These are phyloP conservation scores for Carpatolechia fugitivella DNA, from an alignment of 2,888 invertebrate genomes.

Conservation along the genomic window DNA sequence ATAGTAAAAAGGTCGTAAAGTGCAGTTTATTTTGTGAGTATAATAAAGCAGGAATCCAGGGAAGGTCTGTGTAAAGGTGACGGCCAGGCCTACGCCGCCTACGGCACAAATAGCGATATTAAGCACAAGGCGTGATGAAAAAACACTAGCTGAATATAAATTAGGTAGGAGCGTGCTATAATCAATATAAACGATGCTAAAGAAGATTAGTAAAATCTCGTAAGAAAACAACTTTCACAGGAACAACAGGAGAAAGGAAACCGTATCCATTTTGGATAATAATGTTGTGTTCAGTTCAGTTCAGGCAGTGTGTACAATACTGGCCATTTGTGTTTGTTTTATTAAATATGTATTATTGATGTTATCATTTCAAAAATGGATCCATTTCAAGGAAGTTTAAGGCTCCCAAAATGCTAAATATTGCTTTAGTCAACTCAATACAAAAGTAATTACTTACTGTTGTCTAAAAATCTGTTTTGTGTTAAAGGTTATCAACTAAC, in stretches of 20 bases:
- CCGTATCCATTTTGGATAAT: background rate
- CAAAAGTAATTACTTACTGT: too few relatives aligned
- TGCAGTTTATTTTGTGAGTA: slow-evolving; percentile 36
- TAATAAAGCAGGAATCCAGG: slow-evolving; percentile 62
- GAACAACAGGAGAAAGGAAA: slow-evolving; percentile 55
- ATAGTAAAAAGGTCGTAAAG: background rate
- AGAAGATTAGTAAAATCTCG: slow-evolving; percentile 79
- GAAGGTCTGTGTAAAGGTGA: slow-evolving; percentile 64
- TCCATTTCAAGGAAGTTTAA: too few relatives aligned
- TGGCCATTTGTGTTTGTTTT: too few relatives aligned
- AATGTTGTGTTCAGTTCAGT: background rate
- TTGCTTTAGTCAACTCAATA: too few relatives aligned
- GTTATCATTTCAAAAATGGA: too few relatives aligned
- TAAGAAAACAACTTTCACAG: slow-evolving; percentile 74
- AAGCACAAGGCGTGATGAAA: slow-evolving; percentile 79
- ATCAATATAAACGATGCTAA: slow-evolving; percentile 80
- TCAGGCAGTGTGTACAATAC: too few relatives aligned
- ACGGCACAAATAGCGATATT: slow-evolving; percentile 78
- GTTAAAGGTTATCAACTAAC: too few relatives aligned
- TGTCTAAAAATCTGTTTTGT: too few relatives aligned
- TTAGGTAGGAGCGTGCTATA: slow-evolving; percentile 76
- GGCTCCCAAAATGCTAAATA: too few relatives aligned
- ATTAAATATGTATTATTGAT: too few relatives aligned
- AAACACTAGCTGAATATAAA: slow-evolving; percentile 80
- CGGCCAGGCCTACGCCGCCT: slow-evolving; percentile 74